Evolutionary conservation across 2,797 vertebrate genomes (phyloP).

Genomic region (Enteromius mattozi): DNA sequence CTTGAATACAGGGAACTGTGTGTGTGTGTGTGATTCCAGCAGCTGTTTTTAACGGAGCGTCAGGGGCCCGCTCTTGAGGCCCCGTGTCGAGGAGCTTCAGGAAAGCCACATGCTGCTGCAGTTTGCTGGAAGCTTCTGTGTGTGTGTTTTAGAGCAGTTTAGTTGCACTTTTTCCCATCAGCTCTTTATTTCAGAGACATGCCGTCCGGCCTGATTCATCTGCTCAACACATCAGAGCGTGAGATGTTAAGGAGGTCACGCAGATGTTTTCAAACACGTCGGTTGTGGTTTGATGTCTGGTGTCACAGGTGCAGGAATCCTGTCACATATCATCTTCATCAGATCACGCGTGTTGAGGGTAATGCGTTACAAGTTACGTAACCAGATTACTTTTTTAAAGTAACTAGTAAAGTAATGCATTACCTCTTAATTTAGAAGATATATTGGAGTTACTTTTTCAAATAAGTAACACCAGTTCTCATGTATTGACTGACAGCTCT

Average conservation of each 20-base stretch:
- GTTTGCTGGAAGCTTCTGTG: background rate
- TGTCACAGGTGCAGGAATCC: constrained; percentile 9
- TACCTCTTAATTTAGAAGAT: background rate
- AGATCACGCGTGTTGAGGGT: background rate
- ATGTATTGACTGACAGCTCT: too few species aligned
- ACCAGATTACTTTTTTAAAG: background rate
- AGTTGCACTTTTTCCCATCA: background rate
- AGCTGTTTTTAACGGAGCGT: constrained; percentile 77
- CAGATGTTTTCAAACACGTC: background rate
- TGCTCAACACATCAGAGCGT: background rate
- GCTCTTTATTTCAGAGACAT: background rate
- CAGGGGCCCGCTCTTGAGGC: constrained; percentile 60
- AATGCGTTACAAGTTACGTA: background rate
- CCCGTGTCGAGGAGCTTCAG: constrained; percentile 61
- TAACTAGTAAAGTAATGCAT: background rate
- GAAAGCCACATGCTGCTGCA: constrained; percentile 15
- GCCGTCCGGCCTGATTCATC: background rate
- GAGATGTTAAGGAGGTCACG: constrained; percentile 5
- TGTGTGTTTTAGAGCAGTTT: background rate
- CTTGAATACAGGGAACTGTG: constrained; percentile 67
- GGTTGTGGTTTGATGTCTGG: background rate
- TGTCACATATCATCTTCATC: background rate
- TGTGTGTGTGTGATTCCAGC: constrained; percentile 62
- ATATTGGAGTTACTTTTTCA: background rate
- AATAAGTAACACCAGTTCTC: too few species aligned